Evolutionary conservation across 2,797 vertebrate genomes (phyloP).

Genomic region (Linurgus olivaceus): DNA sequence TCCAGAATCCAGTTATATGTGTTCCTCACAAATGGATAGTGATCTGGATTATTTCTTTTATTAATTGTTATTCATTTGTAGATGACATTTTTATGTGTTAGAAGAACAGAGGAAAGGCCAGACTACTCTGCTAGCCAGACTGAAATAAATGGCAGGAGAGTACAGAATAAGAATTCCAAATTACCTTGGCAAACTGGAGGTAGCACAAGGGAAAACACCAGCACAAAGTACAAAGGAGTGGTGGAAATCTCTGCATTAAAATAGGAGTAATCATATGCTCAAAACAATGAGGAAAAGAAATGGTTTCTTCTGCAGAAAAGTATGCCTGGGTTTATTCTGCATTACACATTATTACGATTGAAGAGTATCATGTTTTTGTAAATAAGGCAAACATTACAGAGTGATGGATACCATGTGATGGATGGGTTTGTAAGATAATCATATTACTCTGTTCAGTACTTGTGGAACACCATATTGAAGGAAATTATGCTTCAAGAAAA

Average conservation of each 20-base stretch:
- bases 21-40: background rate
- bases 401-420: background rate
- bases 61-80: background rate
- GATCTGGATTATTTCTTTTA: background rate
- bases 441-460: background rate
- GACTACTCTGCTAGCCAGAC: background rate
- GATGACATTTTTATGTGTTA: background rate
- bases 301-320: background rate
- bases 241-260: background rate
- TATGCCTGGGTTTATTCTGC: background rate
- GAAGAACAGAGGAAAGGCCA: background rate
- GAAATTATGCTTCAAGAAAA: background rate
- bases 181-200: background rate
- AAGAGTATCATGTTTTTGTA: background rate
- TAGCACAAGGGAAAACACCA: background rate
- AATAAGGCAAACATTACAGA: background rate
- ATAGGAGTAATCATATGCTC: background rate
- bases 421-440: background rate
- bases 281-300: background rate
- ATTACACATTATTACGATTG: background rate
- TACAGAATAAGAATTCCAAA: background rate
- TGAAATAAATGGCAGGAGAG: background rate
- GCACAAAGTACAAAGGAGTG: background rate
- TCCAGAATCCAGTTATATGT: background rate
- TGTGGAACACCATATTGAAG: background rate